Evolutionary conservation across 2,888 invertebrate species (phyloP), one percentile per base, ranked within the genome.

Genomic region (Parasteatoda lunata): DNA sequence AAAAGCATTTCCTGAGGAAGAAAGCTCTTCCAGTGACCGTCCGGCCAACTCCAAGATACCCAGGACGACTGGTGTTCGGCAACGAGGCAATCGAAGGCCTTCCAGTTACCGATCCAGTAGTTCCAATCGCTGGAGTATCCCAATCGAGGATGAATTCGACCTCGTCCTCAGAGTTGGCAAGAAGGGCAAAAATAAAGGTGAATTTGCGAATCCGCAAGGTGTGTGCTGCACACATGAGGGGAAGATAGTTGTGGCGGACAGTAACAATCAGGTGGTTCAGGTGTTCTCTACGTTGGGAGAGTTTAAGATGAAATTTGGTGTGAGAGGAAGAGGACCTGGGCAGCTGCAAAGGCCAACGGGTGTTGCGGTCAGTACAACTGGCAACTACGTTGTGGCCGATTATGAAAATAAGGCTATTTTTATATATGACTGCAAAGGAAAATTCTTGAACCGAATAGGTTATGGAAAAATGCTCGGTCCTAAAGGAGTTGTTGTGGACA

Each of bases 131-230:
- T 90, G 91, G 54, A 91, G 92, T 83, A 92, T 92, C 84, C 91
- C 91, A 54, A 89, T 92, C 71, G 93, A 93, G 89, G 93, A 93
- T 90, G 93, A 93, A 90, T 91, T 93, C 90, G 93, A 93, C 90
- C 91, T 93, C 70, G 90, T 93, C 72, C 90, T 92, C 89, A 91
- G 92, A 87, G 91, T 93, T 45, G 93, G 93, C 4, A 90, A 89
- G 59, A 92, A 92, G 89, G 93, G 93, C 78, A 91, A 93, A 70
- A 92, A 91, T 82, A 91, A 92, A 82, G 93, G 93, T 47, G 93
- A 93, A 89, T 93, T 93, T 90, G 92, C 92, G 47, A 93, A 93
- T 90, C 93, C 93, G 47, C 93, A 93, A 90, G 93, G 93, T 47
- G 91, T 93, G 5, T 92, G 92, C 82, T 91, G 91, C 69, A 91